These are phyloP conservation scores for Pemphigus obesinymphae DNA, from an alignment of 1,140 invertebrate genomes.

Conservation along the genomic window DNA sequence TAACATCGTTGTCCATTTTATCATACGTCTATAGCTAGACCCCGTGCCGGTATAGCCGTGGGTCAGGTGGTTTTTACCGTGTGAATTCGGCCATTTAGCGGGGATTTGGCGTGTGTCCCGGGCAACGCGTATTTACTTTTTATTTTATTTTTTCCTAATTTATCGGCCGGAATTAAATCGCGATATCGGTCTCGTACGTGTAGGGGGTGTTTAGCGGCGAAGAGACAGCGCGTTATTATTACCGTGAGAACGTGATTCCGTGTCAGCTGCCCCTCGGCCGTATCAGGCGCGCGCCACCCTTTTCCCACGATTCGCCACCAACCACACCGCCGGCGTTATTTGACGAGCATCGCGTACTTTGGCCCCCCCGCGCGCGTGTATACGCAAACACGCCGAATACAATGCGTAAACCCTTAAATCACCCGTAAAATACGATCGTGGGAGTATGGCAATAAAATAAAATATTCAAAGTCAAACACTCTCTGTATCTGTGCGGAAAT, in stretches of 20 bases:
- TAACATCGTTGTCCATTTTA: too few species aligned
- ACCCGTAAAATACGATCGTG: neutral
- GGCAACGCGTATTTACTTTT: neutral
- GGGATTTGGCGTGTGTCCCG: neutral
- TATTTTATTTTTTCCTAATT: neutral
- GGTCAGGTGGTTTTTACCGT: neutral
- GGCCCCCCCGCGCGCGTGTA: neutral
- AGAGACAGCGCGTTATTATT: neutral
- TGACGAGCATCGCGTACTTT: neutral
- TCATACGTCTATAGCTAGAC: too few species aligned
- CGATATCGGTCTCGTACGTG: neutral
- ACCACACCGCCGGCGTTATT: neutral
- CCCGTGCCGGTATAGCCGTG: too few species aligned
- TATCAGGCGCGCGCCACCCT: slow-evolving; percentile 25
- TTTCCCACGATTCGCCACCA: slow-evolving; percentile 38
- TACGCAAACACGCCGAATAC: neutral
- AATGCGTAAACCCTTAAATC: neutral
- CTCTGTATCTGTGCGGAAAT: too few species aligned
- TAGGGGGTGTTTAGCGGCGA: neutral
- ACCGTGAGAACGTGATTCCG: slow-evolving; percentile 34
- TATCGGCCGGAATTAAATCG: neutral
- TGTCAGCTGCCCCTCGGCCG: slow-evolving; percentile 25
- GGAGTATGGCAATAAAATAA: neutral
- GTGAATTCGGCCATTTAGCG: neutral
- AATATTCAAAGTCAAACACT: neutral